A percentile compares a stretch with the other conserved stretches of the same genome.
Conservation (phyloP, 2,797 vertebrate species). For the Meriones psammophilus region DNA sequence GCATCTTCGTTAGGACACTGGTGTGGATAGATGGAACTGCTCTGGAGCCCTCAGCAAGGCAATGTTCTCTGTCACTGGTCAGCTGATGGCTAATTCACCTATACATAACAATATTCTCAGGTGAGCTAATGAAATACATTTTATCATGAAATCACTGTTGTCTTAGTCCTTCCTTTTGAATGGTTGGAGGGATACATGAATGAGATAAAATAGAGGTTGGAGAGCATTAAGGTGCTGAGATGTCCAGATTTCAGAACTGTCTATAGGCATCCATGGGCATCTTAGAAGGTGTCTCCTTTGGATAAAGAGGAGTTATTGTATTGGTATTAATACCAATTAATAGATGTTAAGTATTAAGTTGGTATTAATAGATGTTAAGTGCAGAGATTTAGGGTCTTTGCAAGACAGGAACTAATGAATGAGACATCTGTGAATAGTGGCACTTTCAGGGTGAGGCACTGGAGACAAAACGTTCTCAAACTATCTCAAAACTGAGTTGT, state of each 20-base stretch:
- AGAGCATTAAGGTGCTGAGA: background rate
- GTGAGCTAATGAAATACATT: background rate
- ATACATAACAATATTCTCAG: background rate
- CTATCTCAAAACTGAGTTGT: background rate
- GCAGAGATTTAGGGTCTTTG: background rate
- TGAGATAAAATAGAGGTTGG: background rate
- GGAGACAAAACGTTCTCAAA: background rate
- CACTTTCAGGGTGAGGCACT: background rate
- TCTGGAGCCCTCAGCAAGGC: background rate
- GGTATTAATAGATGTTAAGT: background rate
- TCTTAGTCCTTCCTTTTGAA: background rate
- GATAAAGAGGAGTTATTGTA: background rate
- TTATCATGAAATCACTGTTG: background rate
- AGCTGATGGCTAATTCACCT: background rate
- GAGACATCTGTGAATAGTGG: background rate
- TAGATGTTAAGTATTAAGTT: background rate
- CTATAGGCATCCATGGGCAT: fast-evolving
- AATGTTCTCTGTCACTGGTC: background rate
- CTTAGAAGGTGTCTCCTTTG: background rate
- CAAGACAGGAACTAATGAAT: background rate
- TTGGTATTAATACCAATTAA: background rate
- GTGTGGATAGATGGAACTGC: too few species aligned
- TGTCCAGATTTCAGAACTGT: background rate
- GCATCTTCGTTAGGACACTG: background rate
- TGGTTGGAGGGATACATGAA: background rate